Conservation (phyloP, 2,888 invertebrate genomes). For the Torymus texanus region DNA sequence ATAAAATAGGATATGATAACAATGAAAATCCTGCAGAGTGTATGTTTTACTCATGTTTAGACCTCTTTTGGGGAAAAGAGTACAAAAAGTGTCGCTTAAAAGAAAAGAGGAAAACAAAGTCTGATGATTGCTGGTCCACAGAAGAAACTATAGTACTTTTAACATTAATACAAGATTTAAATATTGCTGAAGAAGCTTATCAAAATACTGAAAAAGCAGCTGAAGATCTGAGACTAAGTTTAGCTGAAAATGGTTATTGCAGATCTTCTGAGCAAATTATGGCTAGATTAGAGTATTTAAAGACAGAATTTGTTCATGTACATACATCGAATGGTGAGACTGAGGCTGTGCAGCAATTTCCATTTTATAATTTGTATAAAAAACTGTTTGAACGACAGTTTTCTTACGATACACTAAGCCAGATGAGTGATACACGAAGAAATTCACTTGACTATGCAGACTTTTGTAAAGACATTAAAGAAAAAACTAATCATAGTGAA, state of each 20-base stretch:
- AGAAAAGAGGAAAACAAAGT: conserved; percentile 48
- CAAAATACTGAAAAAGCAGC: conserved; percentile 55
- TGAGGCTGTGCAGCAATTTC: conserved; percentile 60
- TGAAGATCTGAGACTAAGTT: conserved; percentile 54
- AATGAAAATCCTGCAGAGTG: conserved; percentile 49
- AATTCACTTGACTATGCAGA: conserved; percentile 37
- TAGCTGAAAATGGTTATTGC: conserved; percentile 60
- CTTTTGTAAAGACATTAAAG: conserved; percentile 17
- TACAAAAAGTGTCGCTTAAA: conserved; percentile 57
- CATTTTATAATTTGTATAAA: conserved; percentile 61
- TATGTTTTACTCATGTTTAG: conserved; percentile 59
- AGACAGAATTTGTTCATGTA: conserved; percentile 56
- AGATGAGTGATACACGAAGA: conserved; percentile 17
- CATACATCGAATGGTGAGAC: conserved; percentile 47
- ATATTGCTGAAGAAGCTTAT: conserved; percentile 56
- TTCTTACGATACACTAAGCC: conserved; percentile 2
- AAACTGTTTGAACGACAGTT: conserved; percentile 57
- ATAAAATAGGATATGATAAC: conserved; percentile 55
- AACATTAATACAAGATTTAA: conserved; percentile 59
- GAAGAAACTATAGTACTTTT: conserved; percentile 61
- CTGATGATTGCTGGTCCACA: conserved; percentile 60
- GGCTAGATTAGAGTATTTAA: conserved; percentile 59
- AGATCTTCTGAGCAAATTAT: conserved; percentile 58
- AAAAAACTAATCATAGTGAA: conserved; percentile 24
- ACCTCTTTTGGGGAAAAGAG: conserved; percentile 60